Percentiles rank a stretch among this genome's conserved stretches.
These are phyloP conservation scores for Epinotia brunnichana DNA, from an alignment of 2,888 invertebrate genomes.

Conservation along the genomic window DNA sequence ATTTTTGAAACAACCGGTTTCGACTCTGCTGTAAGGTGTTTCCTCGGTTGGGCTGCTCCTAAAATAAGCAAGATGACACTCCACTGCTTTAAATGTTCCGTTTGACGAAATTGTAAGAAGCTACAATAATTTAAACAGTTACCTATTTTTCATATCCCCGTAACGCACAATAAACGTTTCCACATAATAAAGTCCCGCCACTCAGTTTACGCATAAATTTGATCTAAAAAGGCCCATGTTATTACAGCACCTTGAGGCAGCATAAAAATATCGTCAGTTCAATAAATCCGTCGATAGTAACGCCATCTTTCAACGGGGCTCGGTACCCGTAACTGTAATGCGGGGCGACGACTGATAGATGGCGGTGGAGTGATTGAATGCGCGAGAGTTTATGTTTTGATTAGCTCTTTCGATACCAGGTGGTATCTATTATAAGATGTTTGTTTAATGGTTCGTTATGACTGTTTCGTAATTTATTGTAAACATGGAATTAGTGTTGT, in stretches of 20 bases:
- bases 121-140: background rate
- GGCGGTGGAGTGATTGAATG: constrained; percentile 58
- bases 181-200: constrained; percentile 26
- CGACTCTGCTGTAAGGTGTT: too few species aligned
- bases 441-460: constrained; percentile 39
- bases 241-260: constrained; percentile 67
- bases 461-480: constrained; percentile 37
- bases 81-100: too few species aligned
- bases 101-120: background rate
- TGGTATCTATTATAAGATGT: constrained; percentile 40
- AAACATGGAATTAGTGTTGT: constrained; percentile 31
- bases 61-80: too few species aligned
- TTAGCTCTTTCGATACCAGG: constrained; percentile 47
- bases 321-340: constrained; percentile 73
- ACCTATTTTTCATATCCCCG: background rate
- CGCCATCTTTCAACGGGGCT: constrained; percentile 75
- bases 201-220: constrained; percentile 37
- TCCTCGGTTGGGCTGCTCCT: too few species aligned
- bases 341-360: constrained; percentile 75
- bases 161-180: constrained; percentile 14
- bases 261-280: constrained; percentile 70
- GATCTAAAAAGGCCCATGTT: constrained; percentile 58
- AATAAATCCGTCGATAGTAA: constrained; percentile 73
- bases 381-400: constrained; percentile 46
- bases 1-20: too few species aligned